Base-by-base conservation (phyloP, 2,113 vertebrate genomes). In the Sarotherodon lohbergeri region DNA sequence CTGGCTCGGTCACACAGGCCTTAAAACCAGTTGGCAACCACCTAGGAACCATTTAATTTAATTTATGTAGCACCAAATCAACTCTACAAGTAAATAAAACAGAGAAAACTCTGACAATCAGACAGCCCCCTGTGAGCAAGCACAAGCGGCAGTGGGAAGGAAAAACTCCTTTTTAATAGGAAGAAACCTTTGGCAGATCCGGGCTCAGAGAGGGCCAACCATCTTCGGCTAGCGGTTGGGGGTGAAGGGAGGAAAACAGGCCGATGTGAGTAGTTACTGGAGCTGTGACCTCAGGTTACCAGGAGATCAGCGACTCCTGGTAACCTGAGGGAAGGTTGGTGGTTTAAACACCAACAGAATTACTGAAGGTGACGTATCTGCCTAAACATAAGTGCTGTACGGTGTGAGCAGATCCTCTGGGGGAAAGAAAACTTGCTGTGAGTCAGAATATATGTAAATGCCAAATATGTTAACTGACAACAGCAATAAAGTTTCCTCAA, bases 241-340 rank as follows among this genome's bases (percentile, higher is more conserved):
- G 9, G 16, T 63, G 59, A 11, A 19, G 5, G 59, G 9, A 63
- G 29, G 16, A 32, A 11, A 63, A 63, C 5, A 3, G 57, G 9
- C 16, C 3, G 3, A 34, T 6, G 16, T 61, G 57, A 34, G 57
- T 0, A 10, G 57, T 61, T 19, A 10, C 57, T 11, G 57, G 57
- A 34, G 16, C 5, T 61, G 29, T 10, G 29, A 61, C 59, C 59
- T 34, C 16, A 19, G 5, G 57, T 61, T 61, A 61, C 16, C 57
- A 34, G 39, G 39, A 11, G 59, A 61, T 61, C 16, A 34, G 59
- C 3, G 59, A 34, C 16, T 27, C 27, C 27, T 27, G 27, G 27
- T 27, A 27, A 27, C 27, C 27, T 27, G 27, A 27, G 27, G 16
- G 16, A 19, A 9, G 16, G 59, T 19, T 1, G 59, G 16, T 63